These are phyloP conservation scores for Notolabrus celidotus DNA, from an alignment of 2,797 vertebrate genomes.

Conservation along the genomic window DNA sequence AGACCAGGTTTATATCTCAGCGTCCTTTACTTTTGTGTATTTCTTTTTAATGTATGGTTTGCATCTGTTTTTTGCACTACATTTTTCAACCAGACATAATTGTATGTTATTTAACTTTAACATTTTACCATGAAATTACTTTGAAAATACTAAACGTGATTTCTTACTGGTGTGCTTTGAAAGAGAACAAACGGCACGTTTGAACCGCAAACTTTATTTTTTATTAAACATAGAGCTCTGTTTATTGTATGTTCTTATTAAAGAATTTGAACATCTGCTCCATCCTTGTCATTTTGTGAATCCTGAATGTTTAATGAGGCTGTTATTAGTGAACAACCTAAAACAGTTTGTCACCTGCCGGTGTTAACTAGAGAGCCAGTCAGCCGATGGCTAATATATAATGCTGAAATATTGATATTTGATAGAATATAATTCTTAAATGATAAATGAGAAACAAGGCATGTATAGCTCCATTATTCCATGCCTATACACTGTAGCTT, in stretches of 20 bases:
- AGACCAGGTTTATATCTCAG: constrained; percentile 11
- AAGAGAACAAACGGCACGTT: constrained; percentile 54
- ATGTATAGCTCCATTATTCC: too few species aligned
- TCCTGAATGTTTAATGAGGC: neutral
- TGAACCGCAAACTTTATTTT: constrained; percentile 71
- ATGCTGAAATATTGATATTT: too few species aligned
- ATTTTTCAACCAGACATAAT: constrained; percentile 63
- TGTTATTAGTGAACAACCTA: too few species aligned
- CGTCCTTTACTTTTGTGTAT: constrained; percentile 22
- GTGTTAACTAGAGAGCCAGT: too few species aligned
- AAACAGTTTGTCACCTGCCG: too few species aligned
- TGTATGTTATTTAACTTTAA: constrained; percentile 73
- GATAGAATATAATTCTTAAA: too few species aligned
- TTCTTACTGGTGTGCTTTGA: constrained; percentile 51
- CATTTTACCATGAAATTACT: constrained; percentile 34
- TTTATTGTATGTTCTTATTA: constrained; percentile 72
- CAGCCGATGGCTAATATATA: too few species aligned
- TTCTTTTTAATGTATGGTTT: constrained; percentile 39
- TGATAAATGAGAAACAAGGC: too few species aligned
- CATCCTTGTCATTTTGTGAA: neutral
- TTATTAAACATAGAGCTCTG: constrained; percentile 65
- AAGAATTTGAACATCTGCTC: constrained; percentile 59
- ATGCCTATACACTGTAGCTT: too few species aligned
- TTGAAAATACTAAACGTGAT: constrained; percentile 12
- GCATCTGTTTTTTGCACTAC: constrained; percentile 77